phyloP scores from a whole-genome alignment of 2,113 vertebrate species.

The Clarias batrachus region DNA sequence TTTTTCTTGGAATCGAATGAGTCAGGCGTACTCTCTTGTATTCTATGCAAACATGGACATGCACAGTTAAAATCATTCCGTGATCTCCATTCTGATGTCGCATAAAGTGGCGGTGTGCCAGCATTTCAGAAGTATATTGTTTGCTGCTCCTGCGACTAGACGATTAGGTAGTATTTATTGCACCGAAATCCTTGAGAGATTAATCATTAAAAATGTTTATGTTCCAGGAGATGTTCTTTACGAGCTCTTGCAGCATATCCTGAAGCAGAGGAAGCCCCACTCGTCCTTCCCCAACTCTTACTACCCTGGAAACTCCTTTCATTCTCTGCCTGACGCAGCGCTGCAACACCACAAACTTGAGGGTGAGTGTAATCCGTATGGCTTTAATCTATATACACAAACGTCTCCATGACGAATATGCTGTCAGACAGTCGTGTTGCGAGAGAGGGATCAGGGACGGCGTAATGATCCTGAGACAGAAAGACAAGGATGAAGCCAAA shows the following conservation, averaged over 20 bases:
- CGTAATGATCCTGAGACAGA: not conserved
- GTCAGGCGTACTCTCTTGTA: not conserved
- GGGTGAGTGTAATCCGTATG: conserved; percentile 71
- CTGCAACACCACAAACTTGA: conserved; percentile 89
- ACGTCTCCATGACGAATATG: no score
- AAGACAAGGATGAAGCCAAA: not conserved
- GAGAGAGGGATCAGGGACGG: not conserved
- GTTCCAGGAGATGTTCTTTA: conserved; percentile 91
- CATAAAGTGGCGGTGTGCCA: not conserved
- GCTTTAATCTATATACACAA: no score
- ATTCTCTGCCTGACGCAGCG: conserved; percentile 79
- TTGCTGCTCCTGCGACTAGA: not conserved
- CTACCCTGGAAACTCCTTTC: conserved; percentile 89
- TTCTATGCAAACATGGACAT: not conserved
- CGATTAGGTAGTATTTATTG: not conserved
- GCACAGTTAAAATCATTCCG: not conserved
- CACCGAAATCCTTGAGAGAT: not conserved
- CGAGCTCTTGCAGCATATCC: conserved; percentile 95
- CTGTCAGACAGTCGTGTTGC: not conserved
- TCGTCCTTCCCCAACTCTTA: conserved; percentile 84
- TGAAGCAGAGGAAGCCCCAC: conserved; percentile 92
- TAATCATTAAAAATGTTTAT: not conserved
- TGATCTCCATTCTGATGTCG: not conserved
- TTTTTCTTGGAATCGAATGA: not conserved
- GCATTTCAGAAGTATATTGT: not conserved